Conservation (phyloP, 1,140 invertebrate genomes). For the Mya arenaria region DNA sequence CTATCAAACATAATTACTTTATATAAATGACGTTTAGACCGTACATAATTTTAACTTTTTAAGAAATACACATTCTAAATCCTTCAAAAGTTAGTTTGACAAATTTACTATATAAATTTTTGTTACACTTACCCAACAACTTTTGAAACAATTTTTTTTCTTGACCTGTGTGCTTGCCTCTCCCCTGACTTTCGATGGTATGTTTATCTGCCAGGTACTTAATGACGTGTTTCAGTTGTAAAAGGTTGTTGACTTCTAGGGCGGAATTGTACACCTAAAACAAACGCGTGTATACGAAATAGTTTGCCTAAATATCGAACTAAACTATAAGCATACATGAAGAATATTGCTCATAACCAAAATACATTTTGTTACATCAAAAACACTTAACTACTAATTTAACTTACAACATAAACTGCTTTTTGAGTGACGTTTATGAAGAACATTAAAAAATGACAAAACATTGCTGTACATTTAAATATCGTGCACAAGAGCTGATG, state of each 20-base stretch:
- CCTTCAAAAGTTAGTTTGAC: background rate
- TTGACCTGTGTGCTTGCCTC: constrained; percentile 3
- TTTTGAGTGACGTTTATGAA: background rate
- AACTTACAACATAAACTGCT: background rate
- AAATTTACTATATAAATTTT: background rate
- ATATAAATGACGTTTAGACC: background rate
- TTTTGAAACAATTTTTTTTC: constrained; percentile 13
- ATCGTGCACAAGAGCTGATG: constrained; percentile 23
- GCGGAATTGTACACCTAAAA: constrained; percentile 29
- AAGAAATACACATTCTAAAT: background rate
- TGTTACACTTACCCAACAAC: background rate
- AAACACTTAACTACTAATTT: background rate
- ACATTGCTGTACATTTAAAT: constrained; percentile 9
- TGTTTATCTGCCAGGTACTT: constrained; percentile 35
- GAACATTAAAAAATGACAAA: background rate
- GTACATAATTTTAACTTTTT: background rate
- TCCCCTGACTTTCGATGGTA: background rate
- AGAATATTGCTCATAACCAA: background rate
- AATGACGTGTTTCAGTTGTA: constrained; percentile 4
- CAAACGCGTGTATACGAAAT: background rate
- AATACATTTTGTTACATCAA: background rate
- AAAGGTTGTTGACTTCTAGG: constrained; percentile 28
- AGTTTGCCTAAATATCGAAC: background rate
- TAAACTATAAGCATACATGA: background rate
- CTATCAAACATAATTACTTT: background rate